phyloP scores from a whole-genome alignment of 2,888 invertebrate genomes.

The Coelopa pilipes region DNA sequence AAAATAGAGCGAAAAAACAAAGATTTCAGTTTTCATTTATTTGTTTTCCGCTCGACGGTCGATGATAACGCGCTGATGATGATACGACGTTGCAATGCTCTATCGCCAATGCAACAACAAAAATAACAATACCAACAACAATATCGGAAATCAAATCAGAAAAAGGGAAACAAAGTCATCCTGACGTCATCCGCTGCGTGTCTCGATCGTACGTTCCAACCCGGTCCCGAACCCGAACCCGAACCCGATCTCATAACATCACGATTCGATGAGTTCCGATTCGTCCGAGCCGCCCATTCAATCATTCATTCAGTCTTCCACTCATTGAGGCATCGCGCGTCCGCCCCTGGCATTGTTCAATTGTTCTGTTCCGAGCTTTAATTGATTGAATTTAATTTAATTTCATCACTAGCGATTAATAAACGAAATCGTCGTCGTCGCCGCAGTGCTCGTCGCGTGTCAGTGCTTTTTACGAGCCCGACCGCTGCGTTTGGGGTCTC shows the following conservation, averaged over 20 bases:
- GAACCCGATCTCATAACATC: no score
- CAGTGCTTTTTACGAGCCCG: constrained; percentile 34
- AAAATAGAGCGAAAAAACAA: no score
- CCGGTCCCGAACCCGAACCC: no score
- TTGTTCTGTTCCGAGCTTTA: constrained; percentile 23
- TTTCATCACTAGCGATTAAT: constrained; percentile 60
- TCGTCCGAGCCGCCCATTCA: constrained; percentile 8
- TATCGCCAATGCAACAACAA: no score
- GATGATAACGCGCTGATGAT: no score
- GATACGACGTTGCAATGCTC: no score
- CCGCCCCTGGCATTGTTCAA: neutral
- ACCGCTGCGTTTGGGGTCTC: no score
- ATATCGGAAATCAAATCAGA: no score
- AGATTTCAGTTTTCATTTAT: no score
- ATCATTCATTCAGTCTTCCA: constrained; percentile 5
- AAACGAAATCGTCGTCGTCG: constrained; percentile 38
- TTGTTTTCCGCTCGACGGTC: no score
- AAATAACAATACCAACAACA: no score
- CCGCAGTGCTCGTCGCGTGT: constrained; percentile 12
- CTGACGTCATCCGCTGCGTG: neutral
- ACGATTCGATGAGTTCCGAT: neutral
- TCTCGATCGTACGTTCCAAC: no score
- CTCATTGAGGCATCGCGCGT: neutral
- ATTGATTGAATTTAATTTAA: constrained; percentile 49
- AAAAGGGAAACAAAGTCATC: neutral